These are phyloP conservation scores for Indicator indicator DNA, from an alignment of 2,113 vertebrate species.

Conservation along the genomic window DNA sequence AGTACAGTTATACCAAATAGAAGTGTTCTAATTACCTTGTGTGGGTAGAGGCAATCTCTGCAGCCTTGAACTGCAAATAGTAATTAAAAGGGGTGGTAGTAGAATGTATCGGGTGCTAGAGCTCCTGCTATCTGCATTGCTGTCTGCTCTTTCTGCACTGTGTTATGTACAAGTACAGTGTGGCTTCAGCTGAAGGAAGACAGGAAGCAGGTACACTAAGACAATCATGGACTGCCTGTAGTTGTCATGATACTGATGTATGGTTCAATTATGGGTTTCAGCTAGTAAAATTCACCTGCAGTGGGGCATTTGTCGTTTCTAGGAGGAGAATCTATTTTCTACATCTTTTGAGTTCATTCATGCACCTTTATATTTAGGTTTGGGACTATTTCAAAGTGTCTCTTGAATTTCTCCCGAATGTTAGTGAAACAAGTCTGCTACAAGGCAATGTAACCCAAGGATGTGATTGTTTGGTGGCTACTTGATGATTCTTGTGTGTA, in stretches of 20 bases:
- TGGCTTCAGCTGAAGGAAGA: neutral
- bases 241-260: neutral
- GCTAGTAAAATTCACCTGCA: neutral
- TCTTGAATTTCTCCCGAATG: neutral
- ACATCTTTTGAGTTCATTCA: neutral
- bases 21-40: constrained; percentile 61
- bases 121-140: constrained; percentile 7
- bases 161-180: neutral
- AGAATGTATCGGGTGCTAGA: constrained; percentile 28
- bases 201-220: neutral
- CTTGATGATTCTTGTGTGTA: neutral
- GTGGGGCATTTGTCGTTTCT: neutral
- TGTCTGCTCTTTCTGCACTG: neutral
- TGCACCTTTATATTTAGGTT: neutral
- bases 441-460: neutral
- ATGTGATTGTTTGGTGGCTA: neutral
- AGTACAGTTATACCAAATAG: constrained; percentile 49
- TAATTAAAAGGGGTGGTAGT: constrained; percentile 70
- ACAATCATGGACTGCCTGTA: neutral
- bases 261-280: neutral
- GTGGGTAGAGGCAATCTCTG: constrained; percentile 64
- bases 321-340: neutral
- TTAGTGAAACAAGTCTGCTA: neutral
- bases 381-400: neutral
- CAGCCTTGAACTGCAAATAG: constrained; percentile 63